A percentile compares a stretch with the other conserved stretches of the same genome.
phyloP scores from a whole-genome alignment of 2,113 vertebrate species.

The Tetrao urogallus region DNA sequence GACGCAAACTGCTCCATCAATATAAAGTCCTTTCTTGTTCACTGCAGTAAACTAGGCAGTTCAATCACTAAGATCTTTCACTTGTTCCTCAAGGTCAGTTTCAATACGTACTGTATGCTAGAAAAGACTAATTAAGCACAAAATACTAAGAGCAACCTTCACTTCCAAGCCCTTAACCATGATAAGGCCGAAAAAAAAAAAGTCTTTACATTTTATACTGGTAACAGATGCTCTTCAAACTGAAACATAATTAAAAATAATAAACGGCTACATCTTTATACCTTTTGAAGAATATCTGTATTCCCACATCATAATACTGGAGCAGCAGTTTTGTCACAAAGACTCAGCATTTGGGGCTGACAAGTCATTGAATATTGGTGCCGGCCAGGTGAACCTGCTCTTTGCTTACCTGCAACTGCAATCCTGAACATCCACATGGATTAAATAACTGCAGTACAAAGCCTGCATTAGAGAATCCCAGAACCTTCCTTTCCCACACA shows the following conservation, averaged over 20 bases:
- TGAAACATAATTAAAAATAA: background rate
- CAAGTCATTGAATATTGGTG: background rate
- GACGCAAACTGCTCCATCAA: background rate
- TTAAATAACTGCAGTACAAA: background rate
- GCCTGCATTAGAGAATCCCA: background rate
- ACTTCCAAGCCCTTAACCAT: background rate
- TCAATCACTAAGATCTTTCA: background rate
- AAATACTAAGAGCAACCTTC: background rate
- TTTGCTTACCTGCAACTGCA: background rate
- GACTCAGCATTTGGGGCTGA: accelerated
- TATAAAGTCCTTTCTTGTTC: background rate
- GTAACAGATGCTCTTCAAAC: background rate
- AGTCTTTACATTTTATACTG: background rate
- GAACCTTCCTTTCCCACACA: slow-evolving; percentile 42
- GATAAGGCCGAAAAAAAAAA: background rate
- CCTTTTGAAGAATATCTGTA: background rate
- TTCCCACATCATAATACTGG: background rate
- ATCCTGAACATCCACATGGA: background rate
- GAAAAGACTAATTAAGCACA: background rate
- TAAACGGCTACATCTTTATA: background rate
- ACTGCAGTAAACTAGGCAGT: background rate
- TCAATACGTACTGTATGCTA: background rate
- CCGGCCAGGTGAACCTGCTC: background rate
- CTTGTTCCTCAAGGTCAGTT: background rate
- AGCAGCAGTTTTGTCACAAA: slow-evolving; percentile 6